Evolutionary conservation across 1,140 invertebrate species (phyloP).

Genomic region (Planococcus citri): DNA sequence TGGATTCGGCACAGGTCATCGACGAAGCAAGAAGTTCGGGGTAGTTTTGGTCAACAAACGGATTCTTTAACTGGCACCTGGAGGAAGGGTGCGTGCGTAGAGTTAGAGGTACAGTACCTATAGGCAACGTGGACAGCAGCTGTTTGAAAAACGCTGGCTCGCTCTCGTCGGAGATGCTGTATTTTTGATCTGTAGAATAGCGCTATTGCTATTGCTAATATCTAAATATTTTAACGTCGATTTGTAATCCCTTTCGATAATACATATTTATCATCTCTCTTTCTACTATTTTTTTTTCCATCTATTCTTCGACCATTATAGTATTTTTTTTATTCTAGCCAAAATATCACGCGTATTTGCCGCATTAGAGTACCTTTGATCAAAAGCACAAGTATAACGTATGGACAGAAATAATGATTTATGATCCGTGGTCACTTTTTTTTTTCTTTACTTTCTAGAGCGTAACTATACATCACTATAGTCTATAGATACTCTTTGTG

Average conservation of each 20-base stretch:
- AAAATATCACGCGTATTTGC: neutral
- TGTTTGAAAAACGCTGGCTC: slow-evolving; percentile 11
- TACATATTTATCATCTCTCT: neutral
- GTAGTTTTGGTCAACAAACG: slow-evolving; percentile 20
- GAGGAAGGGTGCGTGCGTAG: slow-evolving; percentile 11
- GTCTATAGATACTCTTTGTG: too few relatives aligned
- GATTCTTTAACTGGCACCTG: slow-evolving; percentile 17
- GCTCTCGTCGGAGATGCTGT: neutral
- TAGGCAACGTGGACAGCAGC: slow-evolving; percentile 15
- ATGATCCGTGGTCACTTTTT: too few relatives aligned
- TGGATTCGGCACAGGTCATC: neutral
- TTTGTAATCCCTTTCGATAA: slow-evolving; percentile 13
- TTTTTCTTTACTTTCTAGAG: too few relatives aligned
- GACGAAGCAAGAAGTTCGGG: neutral
- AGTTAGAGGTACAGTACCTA: neutral
- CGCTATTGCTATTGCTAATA: slow-evolving; percentile 16
- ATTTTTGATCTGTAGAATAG: slow-evolving; percentile 7
- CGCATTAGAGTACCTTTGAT: slow-evolving; percentile 2
- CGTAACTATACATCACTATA: too few relatives aligned
- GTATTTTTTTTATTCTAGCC: neutral
- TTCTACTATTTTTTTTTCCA: neutral
- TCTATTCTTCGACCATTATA: neutral
- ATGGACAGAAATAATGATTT: too few relatives aligned
- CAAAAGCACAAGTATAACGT: neutral
- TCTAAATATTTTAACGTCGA: slow-evolving; percentile 19